A percentile compares a stretch with the other conserved stretches of the same genome.
Conservation (phyloP, 2,113 vertebrate genomes). For the Poeciliopsis prolifica region DNA sequence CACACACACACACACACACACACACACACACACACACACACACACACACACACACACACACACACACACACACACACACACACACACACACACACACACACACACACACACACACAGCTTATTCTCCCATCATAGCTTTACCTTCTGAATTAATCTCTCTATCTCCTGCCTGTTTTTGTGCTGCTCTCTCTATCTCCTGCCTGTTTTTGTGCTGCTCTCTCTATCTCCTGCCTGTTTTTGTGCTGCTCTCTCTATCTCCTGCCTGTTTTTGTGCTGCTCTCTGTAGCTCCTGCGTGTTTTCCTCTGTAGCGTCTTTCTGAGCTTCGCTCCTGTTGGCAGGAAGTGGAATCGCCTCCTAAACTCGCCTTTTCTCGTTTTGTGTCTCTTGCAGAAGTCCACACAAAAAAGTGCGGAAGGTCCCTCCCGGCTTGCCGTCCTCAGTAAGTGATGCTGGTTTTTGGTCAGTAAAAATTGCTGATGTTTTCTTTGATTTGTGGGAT, state of each 20-base stretch:
- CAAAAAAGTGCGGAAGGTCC: constrained; percentile 98
- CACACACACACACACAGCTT: too few relatives aligned
- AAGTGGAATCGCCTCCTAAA: constrained; percentile 35
- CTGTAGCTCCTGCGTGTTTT: not conserved
- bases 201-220: constrained; percentile 19
- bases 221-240: constrained; percentile 7
- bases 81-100: too few relatives aligned
- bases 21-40: constrained; percentile 4
- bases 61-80: too few relatives aligned
- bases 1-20: too few relatives aligned
- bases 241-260: constrained; percentile 44
- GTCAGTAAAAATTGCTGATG: constrained; percentile 10
- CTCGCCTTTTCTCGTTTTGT: constrained; percentile 39
- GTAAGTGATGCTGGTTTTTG: constrained; percentile 82
- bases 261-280: constrained; percentile 2
- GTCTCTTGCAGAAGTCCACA: constrained; percentile 87
- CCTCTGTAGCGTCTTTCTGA: not conserved
- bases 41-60: not conserved
- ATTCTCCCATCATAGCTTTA: constrained; percentile 69
- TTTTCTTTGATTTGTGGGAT: constrained; percentile 6
- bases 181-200: not conserved
- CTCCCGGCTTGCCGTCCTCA: constrained; percentile 95
- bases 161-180: constrained; percentile 23
- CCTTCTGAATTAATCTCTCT: constrained; percentile 60
- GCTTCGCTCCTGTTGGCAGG: constrained; percentile 12